These are phyloP conservation scores for Ranitomeya variabilis DNA, from an alignment of 2,113 vertebrate genomes.

Conservation along the genomic window DNA sequence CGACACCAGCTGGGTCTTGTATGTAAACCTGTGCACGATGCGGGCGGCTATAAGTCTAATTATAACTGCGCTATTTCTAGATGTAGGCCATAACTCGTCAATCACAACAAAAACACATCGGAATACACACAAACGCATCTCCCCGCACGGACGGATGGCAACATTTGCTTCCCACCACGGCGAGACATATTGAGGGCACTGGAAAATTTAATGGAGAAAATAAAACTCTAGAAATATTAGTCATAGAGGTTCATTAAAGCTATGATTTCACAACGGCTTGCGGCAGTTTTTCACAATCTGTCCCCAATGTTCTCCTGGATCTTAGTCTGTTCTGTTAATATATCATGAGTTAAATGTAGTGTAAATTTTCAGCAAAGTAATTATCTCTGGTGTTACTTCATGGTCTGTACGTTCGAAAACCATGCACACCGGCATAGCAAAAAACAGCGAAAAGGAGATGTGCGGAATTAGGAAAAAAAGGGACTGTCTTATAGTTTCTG, in stretches of 20 bases:
- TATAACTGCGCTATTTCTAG: constrained; percentile 38
- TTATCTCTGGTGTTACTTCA: neutral
- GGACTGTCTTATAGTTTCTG: too few species aligned
- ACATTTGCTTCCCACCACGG: neutral
- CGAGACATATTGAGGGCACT: constrained; percentile 34
- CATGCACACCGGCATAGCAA: neutral
- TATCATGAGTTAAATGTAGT: constrained; percentile 26
- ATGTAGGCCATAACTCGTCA: constrained; percentile 38
- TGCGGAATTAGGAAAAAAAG: too few species aligned
- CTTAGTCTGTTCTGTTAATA: neutral
- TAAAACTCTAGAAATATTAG: neutral
- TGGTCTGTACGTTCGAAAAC: neutral
- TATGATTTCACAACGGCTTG: constrained; percentile 14
- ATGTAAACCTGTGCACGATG: neutral
- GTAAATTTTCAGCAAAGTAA: neutral
- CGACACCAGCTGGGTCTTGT: neutral
- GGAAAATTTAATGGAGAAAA: constrained; percentile 27
- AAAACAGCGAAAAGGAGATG: neutral
- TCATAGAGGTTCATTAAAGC: constrained; percentile 11
- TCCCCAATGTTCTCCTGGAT: neutral
- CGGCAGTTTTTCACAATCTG: neutral
- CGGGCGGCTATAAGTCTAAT: neutral
- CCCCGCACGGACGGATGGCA: neutral
- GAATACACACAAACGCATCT: neutral
- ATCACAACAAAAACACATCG: constrained; percentile 5